These are phyloP conservation scores for Zosterops borbonicus DNA, from an alignment of 2,113 vertebrate genomes.

Conservation along the genomic window DNA sequence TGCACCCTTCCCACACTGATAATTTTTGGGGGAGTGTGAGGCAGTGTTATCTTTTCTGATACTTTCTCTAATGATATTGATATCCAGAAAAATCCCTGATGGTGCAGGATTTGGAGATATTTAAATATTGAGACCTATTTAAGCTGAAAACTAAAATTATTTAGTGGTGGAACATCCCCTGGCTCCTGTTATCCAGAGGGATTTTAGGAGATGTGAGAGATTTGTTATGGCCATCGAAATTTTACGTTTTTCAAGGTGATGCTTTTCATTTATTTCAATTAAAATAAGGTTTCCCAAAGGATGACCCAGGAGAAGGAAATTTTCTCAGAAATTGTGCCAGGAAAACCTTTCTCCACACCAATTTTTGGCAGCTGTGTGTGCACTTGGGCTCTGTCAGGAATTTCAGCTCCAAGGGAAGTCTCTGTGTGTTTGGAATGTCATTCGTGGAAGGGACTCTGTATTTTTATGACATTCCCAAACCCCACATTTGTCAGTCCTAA, in stretches of 20 bases:
- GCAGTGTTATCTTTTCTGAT: background rate
- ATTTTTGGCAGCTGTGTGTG: background rate
- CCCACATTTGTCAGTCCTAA: background rate
- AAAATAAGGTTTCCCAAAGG: background rate
- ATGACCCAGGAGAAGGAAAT: background rate
- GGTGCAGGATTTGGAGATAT: background rate
- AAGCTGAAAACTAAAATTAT: background rate
- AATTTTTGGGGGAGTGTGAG: background rate
- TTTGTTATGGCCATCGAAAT: background rate
- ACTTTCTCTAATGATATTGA: too few relatives aligned
- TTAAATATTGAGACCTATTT: background rate
- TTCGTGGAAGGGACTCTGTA: background rate
- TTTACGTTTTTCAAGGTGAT: background rate
- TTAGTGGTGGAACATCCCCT: background rate
- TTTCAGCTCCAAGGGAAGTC: background rate
- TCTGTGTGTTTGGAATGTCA: background rate
- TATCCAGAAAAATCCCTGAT: rapidly evolving
- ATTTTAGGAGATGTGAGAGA: background rate
- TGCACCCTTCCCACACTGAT: background rate
- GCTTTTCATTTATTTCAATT: background rate
- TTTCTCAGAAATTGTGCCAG: background rate
- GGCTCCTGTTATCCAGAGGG: background rate
- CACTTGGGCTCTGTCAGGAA: background rate
- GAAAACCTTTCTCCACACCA: background rate
- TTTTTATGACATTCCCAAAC: background rate